Base-by-base conservation (phyloP, 2,113 vertebrate species). In the Leptosomus discolor region DNA sequence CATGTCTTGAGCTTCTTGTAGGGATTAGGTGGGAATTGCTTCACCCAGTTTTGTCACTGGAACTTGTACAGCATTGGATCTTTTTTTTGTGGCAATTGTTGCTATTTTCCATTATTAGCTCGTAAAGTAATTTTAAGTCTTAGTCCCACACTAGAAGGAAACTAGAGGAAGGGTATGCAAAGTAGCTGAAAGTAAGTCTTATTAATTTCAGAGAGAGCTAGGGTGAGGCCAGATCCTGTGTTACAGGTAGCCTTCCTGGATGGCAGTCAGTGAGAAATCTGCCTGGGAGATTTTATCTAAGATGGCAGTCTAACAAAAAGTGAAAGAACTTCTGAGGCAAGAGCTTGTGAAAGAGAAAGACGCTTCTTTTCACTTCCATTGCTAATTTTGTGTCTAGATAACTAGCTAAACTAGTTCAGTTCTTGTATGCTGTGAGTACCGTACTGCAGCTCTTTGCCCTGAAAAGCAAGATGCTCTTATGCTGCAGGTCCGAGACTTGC, bases 251-350 rank as follows among this genome's bases (percentile, higher is more conserved):
- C 0, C 0, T 77, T 88, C 79, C 64, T 78, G 65, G 58, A 53
- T 82, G 60, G 27, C 54, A 89, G 80, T n/a, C n/a, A 58, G 39
- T 50, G 58, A 94, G 39, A 92, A 77, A 92, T 78, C 58, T 78
- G 30, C 58, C 43, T 82, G 77, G 23, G 43, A 58, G 58, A 63
- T 61, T 71, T 91, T 68, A 68, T 81, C 58, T 73, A n/a, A 64
- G n/a, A 37, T 43, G 23, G 27, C 24, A 69, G 12, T 53, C 26
- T 39, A 65, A 56, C 23, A 96, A 64, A 7, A 61, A 90, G 13
- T 14, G 29, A 80, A 57, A 83, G 15, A 69, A 4, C 8, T 86
- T 90, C 64, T 80, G 71, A 88, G 63, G 20, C 27, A 74, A 80
- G 46, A 57, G 4, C 32, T 86, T 45, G 15, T 84, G 71, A 81